phyloP scores from a whole-genome alignment of 2,113 vertebrate genomes.

The Australoheros scitulus region DNA sequence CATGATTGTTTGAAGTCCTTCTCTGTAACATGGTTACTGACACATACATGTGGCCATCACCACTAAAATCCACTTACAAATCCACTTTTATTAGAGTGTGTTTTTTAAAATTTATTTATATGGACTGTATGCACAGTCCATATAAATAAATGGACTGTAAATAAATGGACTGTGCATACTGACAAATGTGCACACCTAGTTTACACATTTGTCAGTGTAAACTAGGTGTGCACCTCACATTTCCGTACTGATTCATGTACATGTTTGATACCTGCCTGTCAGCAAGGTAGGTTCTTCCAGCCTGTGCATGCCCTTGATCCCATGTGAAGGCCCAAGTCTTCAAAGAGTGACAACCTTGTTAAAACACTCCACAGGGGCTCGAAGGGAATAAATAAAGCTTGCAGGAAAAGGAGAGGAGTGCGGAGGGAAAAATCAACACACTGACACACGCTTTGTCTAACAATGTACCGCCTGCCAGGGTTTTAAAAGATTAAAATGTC shows the following conservation, averaged over 20 bases:
- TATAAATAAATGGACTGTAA: too few species aligned
- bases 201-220: background rate
- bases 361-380: constrained; percentile 61
- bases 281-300: background rate
- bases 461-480: constrained; percentile 73
- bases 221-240: background rate
- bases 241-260: background rate
- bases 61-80: background rate
- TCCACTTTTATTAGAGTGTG: background rate
- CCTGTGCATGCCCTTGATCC: constrained; percentile 29
- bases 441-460: constrained; percentile 77
- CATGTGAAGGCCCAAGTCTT: constrained; percentile 68
- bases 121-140: background rate
- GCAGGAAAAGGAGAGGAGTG: constrained; percentile 37
- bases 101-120: background rate
- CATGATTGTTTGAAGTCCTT: background rate
- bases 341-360: constrained; percentile 74
- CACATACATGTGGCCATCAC: background rate
- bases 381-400: constrained; percentile 72
- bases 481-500: constrained; percentile 80
- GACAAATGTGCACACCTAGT: too few species aligned
- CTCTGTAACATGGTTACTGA: background rate
- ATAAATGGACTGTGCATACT: too few species aligned
- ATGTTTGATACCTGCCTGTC: constrained; percentile 8
- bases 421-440: constrained; percentile 61